These are phyloP conservation scores for Eupsilia transversa DNA, from an alignment of 2,888 invertebrate genomes.

Conservation along the genomic window DNA sequence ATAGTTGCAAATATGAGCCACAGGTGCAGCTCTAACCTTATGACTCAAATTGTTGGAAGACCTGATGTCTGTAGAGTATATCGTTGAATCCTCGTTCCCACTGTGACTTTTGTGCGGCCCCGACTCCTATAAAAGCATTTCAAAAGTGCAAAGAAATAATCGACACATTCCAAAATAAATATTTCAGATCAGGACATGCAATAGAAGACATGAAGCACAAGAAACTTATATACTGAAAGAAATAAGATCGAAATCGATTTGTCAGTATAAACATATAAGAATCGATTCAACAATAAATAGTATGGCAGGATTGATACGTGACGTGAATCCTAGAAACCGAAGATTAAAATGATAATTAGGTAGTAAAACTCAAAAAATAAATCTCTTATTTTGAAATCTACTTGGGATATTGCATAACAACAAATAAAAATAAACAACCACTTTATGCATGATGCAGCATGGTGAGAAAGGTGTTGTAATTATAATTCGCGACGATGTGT, in stretches of 20 bases:
- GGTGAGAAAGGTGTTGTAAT: slow-evolving; percentile 12
- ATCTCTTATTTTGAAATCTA: slow-evolving; percentile 22
- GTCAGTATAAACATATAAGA: slow-evolving; percentile 25
- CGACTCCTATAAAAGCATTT: slow-evolving; percentile 58
- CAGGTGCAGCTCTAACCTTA: slow-evolving; percentile 58
- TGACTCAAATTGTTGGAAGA: slow-evolving; percentile 58
- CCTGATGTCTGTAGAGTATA: slow-evolving; percentile 57
- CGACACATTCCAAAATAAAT: slow-evolving; percentile 26
- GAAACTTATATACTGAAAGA: slow-evolving; percentile 28
- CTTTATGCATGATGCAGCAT: slow-evolving; percentile 17
- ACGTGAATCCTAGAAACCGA: neutral
- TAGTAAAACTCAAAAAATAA: slow-evolving; percentile 3
- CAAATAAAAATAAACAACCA: slow-evolving; percentile 28
- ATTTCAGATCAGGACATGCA: slow-evolving; percentile 21
- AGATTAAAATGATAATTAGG: neutral
- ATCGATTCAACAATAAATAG: slow-evolving; percentile 21
- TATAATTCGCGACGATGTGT: neutral
- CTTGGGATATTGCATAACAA: slow-evolving; percentile 20
- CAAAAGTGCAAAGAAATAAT: slow-evolving; percentile 45
- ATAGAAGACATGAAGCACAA: slow-evolving; percentile 21
- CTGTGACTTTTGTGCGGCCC: slow-evolving; percentile 29
- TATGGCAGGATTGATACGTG: neutral
- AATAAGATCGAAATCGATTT: slow-evolving; percentile 31
- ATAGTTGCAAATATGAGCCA: slow-evolving; percentile 46
- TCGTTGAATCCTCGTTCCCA: slow-evolving; percentile 45